Percentiles rank a stretch among this genome's conserved stretches.
Evolutionary conservation across 2,797 vertebrate species (phyloP).

Genomic region (Mormyrus hasselquistii): DNA sequence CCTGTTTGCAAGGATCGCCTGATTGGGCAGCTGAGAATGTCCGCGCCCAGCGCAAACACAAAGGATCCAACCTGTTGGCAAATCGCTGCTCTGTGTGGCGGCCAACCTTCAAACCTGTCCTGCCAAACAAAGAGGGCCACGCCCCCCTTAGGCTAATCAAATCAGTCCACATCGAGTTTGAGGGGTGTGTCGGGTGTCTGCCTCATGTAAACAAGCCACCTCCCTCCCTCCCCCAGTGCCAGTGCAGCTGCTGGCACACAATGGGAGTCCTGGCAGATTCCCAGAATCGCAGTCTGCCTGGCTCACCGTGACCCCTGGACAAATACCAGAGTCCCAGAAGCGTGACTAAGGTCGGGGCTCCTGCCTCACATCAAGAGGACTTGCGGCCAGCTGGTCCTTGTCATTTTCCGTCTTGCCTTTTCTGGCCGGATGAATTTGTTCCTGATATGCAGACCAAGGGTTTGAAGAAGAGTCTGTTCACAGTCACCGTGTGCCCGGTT

Average conservation of each 20-base stretch:
- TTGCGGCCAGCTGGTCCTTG: not conserved
- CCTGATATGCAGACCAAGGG: not conserved
- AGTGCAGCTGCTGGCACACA: not conserved
- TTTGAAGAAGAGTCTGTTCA: not conserved
- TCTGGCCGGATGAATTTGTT: not conserved
- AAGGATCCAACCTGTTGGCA: slow-evolving; percentile 20
- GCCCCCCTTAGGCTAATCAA: slow-evolving; percentile 14
- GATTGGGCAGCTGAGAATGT: slow-evolving; percentile 1
- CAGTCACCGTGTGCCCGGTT: not conserved
- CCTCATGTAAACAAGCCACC: slow-evolving; percentile 11
- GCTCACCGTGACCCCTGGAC: not conserved
- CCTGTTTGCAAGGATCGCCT: not conserved
- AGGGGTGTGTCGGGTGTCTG: not conserved
- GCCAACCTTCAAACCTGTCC: slow-evolving; percentile 11
- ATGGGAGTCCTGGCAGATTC: not conserved
- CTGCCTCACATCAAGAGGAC: not conserved
- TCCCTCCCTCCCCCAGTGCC: not conserved
- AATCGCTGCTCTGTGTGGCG: slow-evolving; percentile 23
- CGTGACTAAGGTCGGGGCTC: not conserved
- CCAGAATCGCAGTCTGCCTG: slow-evolving; percentile 6
- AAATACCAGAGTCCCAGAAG: not conserved
- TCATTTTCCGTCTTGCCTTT: not conserved
- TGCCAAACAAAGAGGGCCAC: slow-evolving; percentile 1
- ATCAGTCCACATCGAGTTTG: slow-evolving; percentile 22
- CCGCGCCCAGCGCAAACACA: not conserved